Conservation (phyloP, 2,113 vertebrate genomes). For the Holacanthus passer region DNA sequence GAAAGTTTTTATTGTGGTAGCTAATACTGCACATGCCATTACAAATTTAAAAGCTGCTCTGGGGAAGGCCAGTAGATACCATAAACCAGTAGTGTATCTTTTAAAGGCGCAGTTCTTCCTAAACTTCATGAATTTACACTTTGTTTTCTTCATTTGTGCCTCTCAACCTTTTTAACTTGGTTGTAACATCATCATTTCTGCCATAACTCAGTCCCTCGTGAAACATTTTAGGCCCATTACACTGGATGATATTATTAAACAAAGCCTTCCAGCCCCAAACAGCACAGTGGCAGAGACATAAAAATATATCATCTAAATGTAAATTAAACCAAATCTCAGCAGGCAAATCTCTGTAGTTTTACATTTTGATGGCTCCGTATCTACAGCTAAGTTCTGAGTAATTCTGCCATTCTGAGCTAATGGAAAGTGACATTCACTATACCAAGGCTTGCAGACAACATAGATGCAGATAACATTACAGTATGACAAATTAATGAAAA, state of each 20-base stretch:
- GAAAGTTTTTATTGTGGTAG: neutral
- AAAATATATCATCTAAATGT: neutral
- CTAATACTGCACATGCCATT: neutral
- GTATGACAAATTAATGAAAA: neutral
- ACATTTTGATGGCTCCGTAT: neutral
- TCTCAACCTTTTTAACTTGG: neutral
- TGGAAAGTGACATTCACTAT: neutral
- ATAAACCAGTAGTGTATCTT: neutral
- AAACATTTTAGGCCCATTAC: neutral
- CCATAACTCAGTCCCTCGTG: neutral
- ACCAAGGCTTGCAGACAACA: neutral
- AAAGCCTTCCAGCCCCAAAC: neutral
- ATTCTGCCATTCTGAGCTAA: constrained; percentile 3
- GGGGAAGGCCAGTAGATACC: neutral
- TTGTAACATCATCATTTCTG: neutral
- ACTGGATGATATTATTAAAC: neutral
- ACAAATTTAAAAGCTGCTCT: neutral
- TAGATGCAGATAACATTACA: neutral
- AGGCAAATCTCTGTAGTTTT: neutral
- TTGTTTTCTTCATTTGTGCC: neutral
- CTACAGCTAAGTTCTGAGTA: neutral
- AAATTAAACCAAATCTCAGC: neutral
- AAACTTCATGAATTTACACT: neutral
- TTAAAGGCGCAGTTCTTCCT: neutral
- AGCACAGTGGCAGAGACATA: constrained; percentile 13